phyloP scores from a whole-genome alignment of 1,140 invertebrate genomes.

The Sycophila sp. region DNA sequence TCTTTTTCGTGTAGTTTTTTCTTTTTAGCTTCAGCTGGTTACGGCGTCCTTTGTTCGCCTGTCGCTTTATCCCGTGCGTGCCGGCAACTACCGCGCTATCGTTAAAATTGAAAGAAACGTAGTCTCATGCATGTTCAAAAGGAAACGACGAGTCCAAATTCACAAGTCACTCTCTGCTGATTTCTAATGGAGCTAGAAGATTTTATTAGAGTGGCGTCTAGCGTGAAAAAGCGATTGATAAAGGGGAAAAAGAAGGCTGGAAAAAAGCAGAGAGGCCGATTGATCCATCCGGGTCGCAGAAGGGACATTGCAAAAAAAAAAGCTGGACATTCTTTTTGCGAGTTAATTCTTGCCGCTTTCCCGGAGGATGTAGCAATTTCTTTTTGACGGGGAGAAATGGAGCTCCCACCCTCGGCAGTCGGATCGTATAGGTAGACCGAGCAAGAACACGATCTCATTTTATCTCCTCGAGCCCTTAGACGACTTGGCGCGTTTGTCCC shows the following conservation, averaged over 20 bases:
- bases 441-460: constrained; percentile 59
- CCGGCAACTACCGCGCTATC: too few relatives aligned
- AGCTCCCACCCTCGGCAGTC: too few relatives aligned
- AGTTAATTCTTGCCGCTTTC: constrained; percentile 42
- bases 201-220: too few relatives aligned
- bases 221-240: background rate
- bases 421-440: constrained; percentile 1
- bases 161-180: too few relatives aligned
- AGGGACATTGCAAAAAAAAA: too few relatives aligned
- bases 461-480: constrained; percentile 57
- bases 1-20: background rate
- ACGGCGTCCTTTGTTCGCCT: background rate
- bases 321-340: constrained; percentile 15
- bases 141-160: too few relatives aligned
- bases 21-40: background rate
- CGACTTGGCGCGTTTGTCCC: constrained; percentile 53
- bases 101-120: too few relatives aligned
- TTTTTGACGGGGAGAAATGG: too few relatives aligned
- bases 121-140: too few relatives aligned
- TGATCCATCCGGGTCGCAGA: too few relatives aligned
- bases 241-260: background rate
- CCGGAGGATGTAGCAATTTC: constrained; percentile 56
- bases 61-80: too few relatives aligned
- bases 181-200: too few relatives aligned
- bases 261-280: background rate